Conservation (phyloP, 2,113 vertebrate species). For the Ciconia boyciana region DNA sequence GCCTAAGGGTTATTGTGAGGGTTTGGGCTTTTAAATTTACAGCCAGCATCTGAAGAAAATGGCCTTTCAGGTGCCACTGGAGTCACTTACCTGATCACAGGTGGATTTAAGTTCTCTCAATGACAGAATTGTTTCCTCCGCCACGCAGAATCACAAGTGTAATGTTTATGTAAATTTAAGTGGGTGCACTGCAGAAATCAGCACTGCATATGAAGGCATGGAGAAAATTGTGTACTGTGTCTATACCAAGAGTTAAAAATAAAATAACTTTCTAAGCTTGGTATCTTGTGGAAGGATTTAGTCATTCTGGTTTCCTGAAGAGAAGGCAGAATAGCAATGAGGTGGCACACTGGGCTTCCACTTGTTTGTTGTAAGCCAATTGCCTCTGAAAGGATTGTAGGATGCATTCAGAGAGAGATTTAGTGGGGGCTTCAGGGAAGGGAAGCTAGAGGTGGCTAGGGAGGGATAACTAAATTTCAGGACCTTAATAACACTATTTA, state of each 20-base stretch:
- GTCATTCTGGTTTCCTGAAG: not conserved
- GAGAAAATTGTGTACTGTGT: not conserved
- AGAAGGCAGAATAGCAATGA: not conserved
- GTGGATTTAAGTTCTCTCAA: not conserved
- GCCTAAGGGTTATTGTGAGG: rapidly evolving
- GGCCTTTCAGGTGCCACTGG: too few relatives aligned
- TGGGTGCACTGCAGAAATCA: not conserved
- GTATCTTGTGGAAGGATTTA: not conserved
- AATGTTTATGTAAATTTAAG: not conserved
- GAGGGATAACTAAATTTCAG: not conserved
- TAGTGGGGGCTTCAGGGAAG: not conserved
- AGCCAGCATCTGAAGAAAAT: not conserved
- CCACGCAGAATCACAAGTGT: not conserved
- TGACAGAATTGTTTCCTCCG: not conserved
- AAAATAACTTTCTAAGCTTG: not conserved
- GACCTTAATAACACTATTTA: not conserved
- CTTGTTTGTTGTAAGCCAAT: not conserved
- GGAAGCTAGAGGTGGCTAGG: not conserved
- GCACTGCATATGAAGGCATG: not conserved
- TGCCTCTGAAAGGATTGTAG: not conserved
- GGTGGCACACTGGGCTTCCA: not conserved
- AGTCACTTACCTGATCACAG: not conserved
- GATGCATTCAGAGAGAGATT: not conserved
- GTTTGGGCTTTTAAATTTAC: not conserved
- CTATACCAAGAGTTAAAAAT: not conserved